A percentile compares a stretch with the other conserved stretches of the same genome.
Evolutionary conservation across 2,888 invertebrate genomes (phyloP).

Genomic region (Encarsia formosa): DNA sequence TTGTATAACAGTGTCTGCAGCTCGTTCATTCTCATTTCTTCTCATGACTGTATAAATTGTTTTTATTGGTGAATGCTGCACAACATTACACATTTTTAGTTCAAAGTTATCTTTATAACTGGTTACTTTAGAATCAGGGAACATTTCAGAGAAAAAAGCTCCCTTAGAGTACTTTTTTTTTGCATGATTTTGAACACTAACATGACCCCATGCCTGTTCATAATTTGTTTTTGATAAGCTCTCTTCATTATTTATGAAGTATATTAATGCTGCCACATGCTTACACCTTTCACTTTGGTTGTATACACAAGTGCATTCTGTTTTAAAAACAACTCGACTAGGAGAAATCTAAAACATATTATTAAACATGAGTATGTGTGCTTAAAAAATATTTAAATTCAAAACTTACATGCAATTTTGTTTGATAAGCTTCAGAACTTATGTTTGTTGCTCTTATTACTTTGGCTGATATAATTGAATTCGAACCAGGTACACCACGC

Average conservation of each 20-base stretch:
- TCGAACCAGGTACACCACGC: slow-evolving; percentile 9
- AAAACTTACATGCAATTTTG: slow-evolving; percentile 18
- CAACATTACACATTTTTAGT: neutral
- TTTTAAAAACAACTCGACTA: slow-evolving; percentile 9
- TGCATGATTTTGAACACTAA: slow-evolving; percentile 20
- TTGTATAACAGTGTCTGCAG: neutral
- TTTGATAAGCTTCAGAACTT: slow-evolving; percentile 13
- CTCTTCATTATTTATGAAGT: slow-evolving; percentile 14
- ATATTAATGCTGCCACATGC: slow-evolving; percentile 13
- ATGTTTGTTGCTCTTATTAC: slow-evolving; percentile 23
- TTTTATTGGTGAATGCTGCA: neutral
- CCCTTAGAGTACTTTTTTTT: slow-evolving; percentile 29
- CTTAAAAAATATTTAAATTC: neutral
- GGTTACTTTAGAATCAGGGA: slow-evolving; percentile 26
- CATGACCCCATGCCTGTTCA: slow-evolving; percentile 29
- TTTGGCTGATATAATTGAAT: slow-evolving; percentile 19
- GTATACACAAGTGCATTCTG: slow-evolving; percentile 23
- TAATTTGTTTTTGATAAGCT: slow-evolving; percentile 27
- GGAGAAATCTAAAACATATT: slow-evolving; percentile 13
- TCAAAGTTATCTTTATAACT: slow-evolving; percentile 18
- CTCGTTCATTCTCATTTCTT: neutral
- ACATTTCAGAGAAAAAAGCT: slow-evolving; percentile 22
- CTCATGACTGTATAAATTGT: neutral
- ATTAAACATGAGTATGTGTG: neutral
- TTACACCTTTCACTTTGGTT: slow-evolving; percentile 26